Evolutionary conservation across 2,797 vertebrate genomes (phyloP).

Genomic region (Aeoliscus strigatus): DNA sequence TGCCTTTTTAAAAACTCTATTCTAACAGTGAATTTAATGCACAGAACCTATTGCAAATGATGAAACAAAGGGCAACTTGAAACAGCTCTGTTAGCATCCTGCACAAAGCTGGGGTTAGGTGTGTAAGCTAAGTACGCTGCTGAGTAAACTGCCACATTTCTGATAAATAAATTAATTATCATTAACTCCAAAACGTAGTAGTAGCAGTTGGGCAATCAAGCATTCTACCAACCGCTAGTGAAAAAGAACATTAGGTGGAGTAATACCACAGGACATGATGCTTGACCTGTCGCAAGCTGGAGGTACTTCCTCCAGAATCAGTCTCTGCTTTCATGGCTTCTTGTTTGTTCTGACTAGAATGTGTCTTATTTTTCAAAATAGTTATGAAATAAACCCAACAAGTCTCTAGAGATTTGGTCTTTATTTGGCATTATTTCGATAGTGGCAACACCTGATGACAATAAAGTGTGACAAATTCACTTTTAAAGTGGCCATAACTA

Average conservation of each 20-base stretch:
- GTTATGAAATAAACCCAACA: too few species aligned
- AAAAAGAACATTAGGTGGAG: slow-evolving; percentile 41
- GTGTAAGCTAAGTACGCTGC: too few species aligned
- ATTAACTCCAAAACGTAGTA: too few species aligned
- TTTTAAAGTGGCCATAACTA: too few species aligned
- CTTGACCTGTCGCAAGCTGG: slow-evolving; percentile 19
- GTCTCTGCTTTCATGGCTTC: neutral
- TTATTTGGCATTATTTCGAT: too few species aligned
- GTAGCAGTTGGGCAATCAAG: slow-evolving; percentile 28
- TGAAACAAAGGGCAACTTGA: slow-evolving; percentile 9
- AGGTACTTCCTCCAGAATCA: slow-evolving; percentile 6
- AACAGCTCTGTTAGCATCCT: slow-evolving; percentile 3
- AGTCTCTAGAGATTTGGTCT: too few species aligned
- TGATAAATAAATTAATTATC: neutral
- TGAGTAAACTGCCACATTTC: neutral
- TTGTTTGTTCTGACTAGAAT: neutral
- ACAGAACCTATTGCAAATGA: slow-evolving; percentile 4
- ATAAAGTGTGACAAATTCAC: too few species aligned
- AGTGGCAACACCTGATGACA: too few species aligned
- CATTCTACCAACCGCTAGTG: slow-evolving; percentile 22
- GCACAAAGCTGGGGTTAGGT: too few species aligned
- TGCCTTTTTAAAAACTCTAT: slow-evolving; percentile 44
- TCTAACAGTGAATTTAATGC: slow-evolving; percentile 20
- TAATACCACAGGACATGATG: slow-evolving; percentile 9
- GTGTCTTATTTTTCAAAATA: too few species aligned